Percentiles rank a stretch among this genome's conserved stretches.
Evolutionary conservation across 53 echinoderm and acorn worm genomes (phyloP).

Genomic region (Paelopatides confundens): DNA sequence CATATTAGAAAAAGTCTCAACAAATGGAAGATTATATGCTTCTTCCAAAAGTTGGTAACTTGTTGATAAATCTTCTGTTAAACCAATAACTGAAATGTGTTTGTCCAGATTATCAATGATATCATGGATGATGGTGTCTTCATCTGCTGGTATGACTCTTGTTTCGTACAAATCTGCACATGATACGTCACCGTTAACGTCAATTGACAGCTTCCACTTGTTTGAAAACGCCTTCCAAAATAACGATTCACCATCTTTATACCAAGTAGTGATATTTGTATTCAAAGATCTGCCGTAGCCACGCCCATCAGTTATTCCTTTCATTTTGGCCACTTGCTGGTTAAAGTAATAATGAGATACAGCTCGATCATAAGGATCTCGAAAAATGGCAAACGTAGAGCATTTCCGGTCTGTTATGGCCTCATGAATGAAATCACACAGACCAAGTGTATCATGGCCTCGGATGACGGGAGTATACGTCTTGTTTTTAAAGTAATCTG

Average conservation of each 20-base stretch:
- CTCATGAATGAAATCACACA: slow-evolving; percentile 12
- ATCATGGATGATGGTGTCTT: background rate
- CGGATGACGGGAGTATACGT: background rate
- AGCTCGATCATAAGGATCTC: background rate
- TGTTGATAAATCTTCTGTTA: slow-evolving; percentile 3
- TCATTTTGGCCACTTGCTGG: background rate
- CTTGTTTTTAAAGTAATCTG: background rate
- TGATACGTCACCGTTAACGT: background rate
- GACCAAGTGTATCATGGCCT: background rate
- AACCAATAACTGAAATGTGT: background rate
- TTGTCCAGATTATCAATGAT: background rate
- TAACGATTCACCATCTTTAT: background rate
- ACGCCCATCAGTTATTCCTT: no score
- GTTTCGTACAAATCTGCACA: background rate
- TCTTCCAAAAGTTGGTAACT: background rate
- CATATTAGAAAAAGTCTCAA: background rate
- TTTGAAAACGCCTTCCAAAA: background rate
- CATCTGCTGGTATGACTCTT: no score
- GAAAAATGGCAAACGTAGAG: background rate
- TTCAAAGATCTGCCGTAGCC: no score
- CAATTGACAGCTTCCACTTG: background rate
- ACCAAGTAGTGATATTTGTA: background rate
- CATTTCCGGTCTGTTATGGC: background rate
- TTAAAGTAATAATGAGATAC: slow-evolving; percentile 6
- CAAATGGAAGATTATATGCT: background rate